Conservation (phyloP, 2,113 vertebrate genomes). For the Petrocephalus zakoni region DNA sequence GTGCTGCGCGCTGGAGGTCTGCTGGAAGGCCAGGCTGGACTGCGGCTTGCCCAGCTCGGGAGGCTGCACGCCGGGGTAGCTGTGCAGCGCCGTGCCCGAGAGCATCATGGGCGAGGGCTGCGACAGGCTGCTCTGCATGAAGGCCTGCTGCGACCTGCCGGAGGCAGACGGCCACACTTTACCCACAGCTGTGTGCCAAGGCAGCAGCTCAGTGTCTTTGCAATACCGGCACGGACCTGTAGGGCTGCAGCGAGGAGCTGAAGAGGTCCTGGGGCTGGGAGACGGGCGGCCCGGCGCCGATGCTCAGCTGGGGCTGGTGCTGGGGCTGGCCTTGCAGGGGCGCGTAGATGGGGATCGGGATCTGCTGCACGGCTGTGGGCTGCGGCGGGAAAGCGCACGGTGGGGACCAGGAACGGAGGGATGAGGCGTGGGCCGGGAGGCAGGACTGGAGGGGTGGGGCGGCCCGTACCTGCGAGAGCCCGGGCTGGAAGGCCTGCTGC, state of each 20-base stretch:
- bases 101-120: constrained; percentile 90
- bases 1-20: constrained; percentile 87
- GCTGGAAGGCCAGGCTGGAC: constrained; percentile 87
- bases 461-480: constrained; percentile 85
- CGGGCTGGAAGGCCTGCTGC: constrained; percentile 91
- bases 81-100: constrained; percentile 87
- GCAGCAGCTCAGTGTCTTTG: neutral
- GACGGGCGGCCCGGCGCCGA: constrained; percentile 80
- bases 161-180: neutral
- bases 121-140: constrained; percentile 91
- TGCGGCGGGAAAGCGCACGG: constrained; percentile 38
- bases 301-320: constrained; percentile 82
- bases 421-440: neutral
- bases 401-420: constrained; percentile 15
- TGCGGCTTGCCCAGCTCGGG: constrained; percentile 91
- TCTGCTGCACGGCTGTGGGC: constrained; percentile 89
- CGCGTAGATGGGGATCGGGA: constrained; percentile 94
- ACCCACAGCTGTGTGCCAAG: neutral
- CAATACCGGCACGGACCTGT: constrained; percentile 61
- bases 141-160: constrained; percentile 89
- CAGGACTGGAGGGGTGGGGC: neutral
- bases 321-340: constrained; percentile 86
- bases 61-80: constrained; percentile 85
- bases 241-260: constrained; percentile 85
- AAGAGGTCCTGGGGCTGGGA: constrained; percentile 95